phyloP scores from a whole-genome alignment of 2,113 vertebrate species.

The Prochilodus magdalenae region DNA sequence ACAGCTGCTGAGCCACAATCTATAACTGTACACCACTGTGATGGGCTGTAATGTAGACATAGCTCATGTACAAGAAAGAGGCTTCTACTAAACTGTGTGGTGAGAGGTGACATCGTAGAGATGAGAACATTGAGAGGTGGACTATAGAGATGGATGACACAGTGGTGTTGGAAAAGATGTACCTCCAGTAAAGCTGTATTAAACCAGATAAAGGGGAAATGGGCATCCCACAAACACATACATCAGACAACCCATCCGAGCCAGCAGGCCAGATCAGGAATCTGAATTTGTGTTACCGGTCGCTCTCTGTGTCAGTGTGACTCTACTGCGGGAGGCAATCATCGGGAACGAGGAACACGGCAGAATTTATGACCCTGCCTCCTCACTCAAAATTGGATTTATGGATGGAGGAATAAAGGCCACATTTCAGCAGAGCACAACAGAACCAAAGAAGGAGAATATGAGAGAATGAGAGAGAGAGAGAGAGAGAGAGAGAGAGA shows the following conservation, averaged over 20 bases:
- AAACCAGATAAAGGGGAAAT: neutral
- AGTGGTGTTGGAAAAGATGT: neutral
- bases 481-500: neutral
- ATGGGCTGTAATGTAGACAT: too few species aligned
- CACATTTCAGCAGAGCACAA: conserved; percentile 29
- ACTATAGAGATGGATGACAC: neutral
- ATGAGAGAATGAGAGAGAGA: conserved; percentile 9
- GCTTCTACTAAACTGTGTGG: too few species aligned
- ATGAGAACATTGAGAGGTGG: too few species aligned
- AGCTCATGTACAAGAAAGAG: too few species aligned
- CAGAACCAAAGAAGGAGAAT: neutral
- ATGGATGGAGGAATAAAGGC: conserved; percentile 58
- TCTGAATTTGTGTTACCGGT: neutral
- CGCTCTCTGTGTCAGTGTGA: conserved; percentile 6
- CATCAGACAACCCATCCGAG: neutral
- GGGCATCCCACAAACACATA: neutral
- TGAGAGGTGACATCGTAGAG: too few species aligned
- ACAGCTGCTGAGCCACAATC: too few species aligned
- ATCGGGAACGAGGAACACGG: conserved; percentile 43
- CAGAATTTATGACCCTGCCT: conserved; percentile 48
- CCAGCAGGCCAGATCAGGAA: neutral
- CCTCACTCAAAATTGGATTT: conserved; percentile 57
- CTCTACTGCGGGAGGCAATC: conserved; percentile 33
- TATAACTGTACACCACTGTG: too few species aligned
- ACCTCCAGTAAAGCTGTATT: neutral